A percentile compares a stretch with the other conserved stretches of the same genome.
These are phyloP conservation scores for Oncopeltus fasciatus DNA, from an alignment of 1,140 invertebrate genomes.

Conservation along the genomic window DNA sequence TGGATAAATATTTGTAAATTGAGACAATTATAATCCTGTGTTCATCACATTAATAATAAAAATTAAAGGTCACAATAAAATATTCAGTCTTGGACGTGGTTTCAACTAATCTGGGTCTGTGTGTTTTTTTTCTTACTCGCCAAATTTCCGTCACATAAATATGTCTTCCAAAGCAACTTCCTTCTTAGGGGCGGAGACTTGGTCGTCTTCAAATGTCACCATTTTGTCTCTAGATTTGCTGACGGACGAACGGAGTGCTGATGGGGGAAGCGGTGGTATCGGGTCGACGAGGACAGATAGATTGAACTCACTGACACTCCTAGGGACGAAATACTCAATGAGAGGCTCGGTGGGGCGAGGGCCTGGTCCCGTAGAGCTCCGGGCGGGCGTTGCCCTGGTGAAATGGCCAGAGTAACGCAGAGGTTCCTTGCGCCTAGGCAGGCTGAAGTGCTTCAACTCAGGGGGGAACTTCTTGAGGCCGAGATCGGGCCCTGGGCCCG, in stretches of 20 bases:
- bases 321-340: conserved; percentile 65
- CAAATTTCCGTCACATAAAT: conserved; percentile 41
- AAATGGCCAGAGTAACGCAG: conserved; percentile 15
- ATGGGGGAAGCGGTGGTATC: conserved; percentile 34
- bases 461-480: conserved; percentile 18
- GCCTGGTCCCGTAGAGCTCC: conserved; percentile 30
- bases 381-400: conserved; percentile 14
- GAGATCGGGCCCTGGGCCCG: conserved; percentile 35
- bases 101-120: too few species aligned
- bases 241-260: conserved; percentile 25
- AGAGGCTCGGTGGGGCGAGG: conserved; percentile 38
- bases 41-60: too few species aligned
- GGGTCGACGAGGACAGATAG: conserved; percentile 42
- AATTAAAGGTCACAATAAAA: too few species aligned
- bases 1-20: too few species aligned
- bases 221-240: conserved; percentile 47
- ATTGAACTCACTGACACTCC: conserved; percentile 68
- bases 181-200: conserved; percentile 29
- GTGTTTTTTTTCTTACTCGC: too few species aligned
- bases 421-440: conserved; percentile 18
- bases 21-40: too few species aligned
- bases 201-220: conserved; percentile 68
- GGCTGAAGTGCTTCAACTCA: conserved; percentile 21
- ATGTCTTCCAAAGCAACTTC: conserved; percentile 35
- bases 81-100: too few species aligned